A percentile compares a stretch with the other conserved stretches of the same genome.
phyloP scores from a whole-genome alignment of 2,888 invertebrate genomes.

The Drosophila ezoana region DNA sequence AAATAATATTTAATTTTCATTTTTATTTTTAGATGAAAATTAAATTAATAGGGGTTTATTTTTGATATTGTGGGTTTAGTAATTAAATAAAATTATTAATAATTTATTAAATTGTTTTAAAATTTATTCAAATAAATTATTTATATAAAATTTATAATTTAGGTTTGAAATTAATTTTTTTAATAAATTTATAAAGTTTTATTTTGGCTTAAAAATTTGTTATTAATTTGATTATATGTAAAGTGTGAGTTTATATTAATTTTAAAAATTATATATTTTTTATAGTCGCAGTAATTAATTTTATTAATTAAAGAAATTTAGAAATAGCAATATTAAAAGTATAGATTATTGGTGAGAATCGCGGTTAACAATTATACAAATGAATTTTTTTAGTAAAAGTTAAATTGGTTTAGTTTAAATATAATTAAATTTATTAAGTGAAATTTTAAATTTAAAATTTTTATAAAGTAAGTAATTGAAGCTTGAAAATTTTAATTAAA shows the following conservation, averaged over 20 bases:
- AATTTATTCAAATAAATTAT: constrained; percentile 19
- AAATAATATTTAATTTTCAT: constrained; percentile 2
- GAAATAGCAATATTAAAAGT: constrained; percentile 87
- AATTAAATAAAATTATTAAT: constrained; percentile 23
- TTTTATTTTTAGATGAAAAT: not conserved
- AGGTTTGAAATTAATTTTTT: too few species aligned
- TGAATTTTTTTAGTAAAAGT: constrained; percentile 82
- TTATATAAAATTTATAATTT: constrained; percentile 8
- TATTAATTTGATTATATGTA: constrained; percentile 87
- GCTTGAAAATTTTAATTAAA: constrained; percentile 86
- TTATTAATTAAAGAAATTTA: constrained; percentile 87
- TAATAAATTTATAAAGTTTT: constrained; percentile 83
- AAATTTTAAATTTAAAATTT: constrained; percentile 69
- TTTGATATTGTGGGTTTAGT: constrained; percentile 20
- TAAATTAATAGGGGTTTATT: constrained; percentile 3
- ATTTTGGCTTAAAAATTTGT: constrained; percentile 86
- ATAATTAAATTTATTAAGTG: constrained; percentile 73
- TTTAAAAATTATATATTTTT: constrained; percentile 84
- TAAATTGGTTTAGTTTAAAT: too few species aligned
- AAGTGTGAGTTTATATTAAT: constrained; percentile 84
- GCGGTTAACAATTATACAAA: constrained; percentile 88
- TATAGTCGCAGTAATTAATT: constrained; percentile 85
- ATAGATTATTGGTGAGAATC: constrained; percentile 87
- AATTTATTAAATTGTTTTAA: not conserved
- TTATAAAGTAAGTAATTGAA: constrained; percentile 86